These are phyloP conservation scores for Eptesicus fuscus DNA, from an alignment of 2,113 vertebrate genomes.

Conservation along the genomic window DNA sequence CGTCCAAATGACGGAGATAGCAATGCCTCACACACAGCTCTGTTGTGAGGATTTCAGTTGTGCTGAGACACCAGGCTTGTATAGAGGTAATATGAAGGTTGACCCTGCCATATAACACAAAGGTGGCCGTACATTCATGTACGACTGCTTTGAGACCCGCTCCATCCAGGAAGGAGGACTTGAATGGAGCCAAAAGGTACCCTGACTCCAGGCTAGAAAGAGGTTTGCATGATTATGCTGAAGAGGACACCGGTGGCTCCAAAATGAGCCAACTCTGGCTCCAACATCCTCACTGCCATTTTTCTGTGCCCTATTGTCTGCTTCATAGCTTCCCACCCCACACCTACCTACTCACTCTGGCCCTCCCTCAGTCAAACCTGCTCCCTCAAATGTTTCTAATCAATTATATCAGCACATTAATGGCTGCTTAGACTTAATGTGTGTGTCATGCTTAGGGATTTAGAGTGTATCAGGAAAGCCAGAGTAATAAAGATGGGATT, in stretches of 20 bases:
- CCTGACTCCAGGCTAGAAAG: neutral
- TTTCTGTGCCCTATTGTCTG: neutral
- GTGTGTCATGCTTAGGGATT: neutral
- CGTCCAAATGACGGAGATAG: neutral
- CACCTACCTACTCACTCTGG: no score
- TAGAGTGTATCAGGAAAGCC: neutral
- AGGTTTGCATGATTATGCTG: neutral
- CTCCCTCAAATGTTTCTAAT: neutral
- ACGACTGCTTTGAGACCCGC: neutral
- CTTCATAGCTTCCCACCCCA: no score
- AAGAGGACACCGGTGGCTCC: neutral
- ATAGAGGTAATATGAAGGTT: neutral
- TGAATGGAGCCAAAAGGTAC: neutral
- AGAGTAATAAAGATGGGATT: neutral
- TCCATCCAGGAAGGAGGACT: neutral
- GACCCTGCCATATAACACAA: neutral
- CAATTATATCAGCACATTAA: neutral
- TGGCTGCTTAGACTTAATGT: neutral
- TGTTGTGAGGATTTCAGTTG: neutral
- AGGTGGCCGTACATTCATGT: accelerated
- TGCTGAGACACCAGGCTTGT: neutral
- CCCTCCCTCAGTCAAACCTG: neutral
- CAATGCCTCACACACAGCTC: neutral
- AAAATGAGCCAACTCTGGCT: neutral
- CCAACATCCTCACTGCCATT: neutral